Percentiles rank a stretch among this genome's conserved stretches.
These are phyloP conservation scores for Babyrousa celebensis DNA, from an alignment of 2,797 vertebrate species.

Conservation along the genomic window DNA sequence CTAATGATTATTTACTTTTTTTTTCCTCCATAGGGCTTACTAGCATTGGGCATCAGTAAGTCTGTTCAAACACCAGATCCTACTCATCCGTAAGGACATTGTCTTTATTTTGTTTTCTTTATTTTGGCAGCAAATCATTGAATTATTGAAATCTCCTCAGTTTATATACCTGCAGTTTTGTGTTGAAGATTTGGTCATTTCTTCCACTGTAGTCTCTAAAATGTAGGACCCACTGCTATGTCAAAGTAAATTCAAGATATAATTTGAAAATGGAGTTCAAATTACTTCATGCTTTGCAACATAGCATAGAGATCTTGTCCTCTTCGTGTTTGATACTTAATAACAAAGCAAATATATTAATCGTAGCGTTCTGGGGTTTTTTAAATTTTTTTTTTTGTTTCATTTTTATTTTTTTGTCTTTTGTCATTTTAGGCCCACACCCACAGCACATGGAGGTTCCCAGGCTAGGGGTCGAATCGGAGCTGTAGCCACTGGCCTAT, in stretches of 20 bases:
- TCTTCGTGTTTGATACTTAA: conserved; percentile 58
- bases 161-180: conserved; percentile 53
- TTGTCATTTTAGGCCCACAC: no score
- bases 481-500: no score
- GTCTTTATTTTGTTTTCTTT: conserved; percentile 74
- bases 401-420: no score
- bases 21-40: conserved; percentile 92
- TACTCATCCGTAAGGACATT: conserved; percentile 96
- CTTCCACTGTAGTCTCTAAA: conserved; percentile 68
- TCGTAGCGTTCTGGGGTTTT: background rate
- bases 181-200: conserved; percentile 65
- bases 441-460: no score
- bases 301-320: conserved; percentile 13
- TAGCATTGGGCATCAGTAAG: conserved; percentile 98
- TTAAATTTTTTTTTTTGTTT: background rate
- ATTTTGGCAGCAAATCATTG: conserved; percentile 52
- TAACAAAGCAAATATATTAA: conserved; percentile 53
- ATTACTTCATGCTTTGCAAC: conserved; percentile 68
- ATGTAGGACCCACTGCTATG: background rate
- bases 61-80: conserved; percentile 97
- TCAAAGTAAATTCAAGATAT: conserved; percentile 71
- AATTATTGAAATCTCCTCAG: conserved; percentile 66
- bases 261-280: conserved; percentile 73
- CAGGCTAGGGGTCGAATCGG: no score
- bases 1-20: conserved; percentile 50